phyloP scores from a whole-genome alignment of 2,113 vertebrate species.

The Chloropsis cyanopogon region DNA sequence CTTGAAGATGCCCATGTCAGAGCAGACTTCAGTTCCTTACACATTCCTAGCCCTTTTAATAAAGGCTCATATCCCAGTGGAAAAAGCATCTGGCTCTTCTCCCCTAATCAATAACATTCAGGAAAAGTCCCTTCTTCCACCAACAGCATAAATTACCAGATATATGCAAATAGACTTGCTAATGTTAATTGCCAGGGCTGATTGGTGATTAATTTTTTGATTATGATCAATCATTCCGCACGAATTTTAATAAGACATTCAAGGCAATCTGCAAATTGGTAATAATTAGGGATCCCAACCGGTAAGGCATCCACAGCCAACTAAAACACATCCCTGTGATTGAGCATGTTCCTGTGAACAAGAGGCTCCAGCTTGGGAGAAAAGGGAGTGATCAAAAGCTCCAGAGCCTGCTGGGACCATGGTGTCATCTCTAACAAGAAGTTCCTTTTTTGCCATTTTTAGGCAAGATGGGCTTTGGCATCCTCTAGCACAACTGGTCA shows the following conservation, averaged over 20 bases:
- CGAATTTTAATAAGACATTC: conserved; percentile 62
- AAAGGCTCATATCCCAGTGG: background rate
- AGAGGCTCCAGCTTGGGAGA: background rate
- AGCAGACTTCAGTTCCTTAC: background rate
- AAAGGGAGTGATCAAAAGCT: background rate
- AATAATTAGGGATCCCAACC: conserved; percentile 60
- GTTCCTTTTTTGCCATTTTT: background rate
- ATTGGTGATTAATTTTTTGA: conserved; percentile 76
- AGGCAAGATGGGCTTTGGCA: background rate
- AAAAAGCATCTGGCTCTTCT: conserved; percentile 51
- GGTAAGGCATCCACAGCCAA: background rate
- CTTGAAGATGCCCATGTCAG: background rate
- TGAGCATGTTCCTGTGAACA: background rate
- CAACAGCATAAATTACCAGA: conserved; percentile 68
- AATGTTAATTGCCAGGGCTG: conserved; percentile 74
- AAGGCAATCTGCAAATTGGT: conserved; percentile 59
- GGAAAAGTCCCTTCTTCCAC: conserved; percentile 52
- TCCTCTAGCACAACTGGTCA: background rate
- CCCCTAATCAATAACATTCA: conserved; percentile 66
- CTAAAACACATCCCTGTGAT: background rate
- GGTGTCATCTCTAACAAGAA: background rate
- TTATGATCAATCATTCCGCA: conserved; percentile 72
- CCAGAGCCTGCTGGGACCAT: background rate
- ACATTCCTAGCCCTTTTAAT: background rate
- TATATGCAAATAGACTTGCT: conserved; percentile 70